Percentiles rank a stretch among this genome's conserved stretches.
Evolutionary conservation across 2,797 vertebrate genomes (phyloP).

Genomic region (Merluccius polli): DNA sequence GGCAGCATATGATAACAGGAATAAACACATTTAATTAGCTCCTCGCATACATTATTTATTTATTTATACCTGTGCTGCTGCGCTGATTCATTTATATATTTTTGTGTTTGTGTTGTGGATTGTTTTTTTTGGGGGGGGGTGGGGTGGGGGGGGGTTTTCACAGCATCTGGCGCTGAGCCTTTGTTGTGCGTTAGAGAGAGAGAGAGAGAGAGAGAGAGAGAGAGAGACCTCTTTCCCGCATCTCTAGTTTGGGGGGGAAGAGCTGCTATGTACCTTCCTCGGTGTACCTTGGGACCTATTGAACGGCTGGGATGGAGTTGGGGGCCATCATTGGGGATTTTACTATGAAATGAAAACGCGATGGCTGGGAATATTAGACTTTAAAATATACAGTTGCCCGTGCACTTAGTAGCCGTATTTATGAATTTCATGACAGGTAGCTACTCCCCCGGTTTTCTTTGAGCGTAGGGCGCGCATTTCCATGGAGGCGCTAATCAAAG

Average conservation of each 20-base stretch:
- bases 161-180: conserved; percentile 75
- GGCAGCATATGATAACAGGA: conserved; percentile 91
- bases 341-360: conserved; percentile 63
- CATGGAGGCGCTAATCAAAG: conserved; percentile 77
- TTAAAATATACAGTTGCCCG: conserved; percentile 74
- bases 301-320: conserved; percentile 32
- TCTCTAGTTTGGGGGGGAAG: conserved; percentile 38
- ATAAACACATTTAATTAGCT: conserved; percentile 98
- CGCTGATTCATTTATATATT: conserved; percentile 79
- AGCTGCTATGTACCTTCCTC: conserved; percentile 49
- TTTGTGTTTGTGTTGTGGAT: conserved; percentile 63
- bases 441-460: conserved; percentile 75
- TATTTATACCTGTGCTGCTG: conserved; percentile 72
- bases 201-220: neutral
- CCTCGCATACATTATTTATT: conserved; percentile 82
- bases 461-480: conserved; percentile 74
- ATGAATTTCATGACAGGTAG: conserved; percentile 76
- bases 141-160: conserved; percentile 59
- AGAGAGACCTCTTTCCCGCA: conserved; percentile 41
- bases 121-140: conserved; percentile 47
- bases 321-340: conserved; percentile 66
- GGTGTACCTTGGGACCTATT: conserved; percentile 59
- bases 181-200: conserved; percentile 67
- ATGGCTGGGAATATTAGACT: conserved; percentile 66
- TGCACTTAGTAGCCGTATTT: conserved; percentile 75